Evolutionary conservation across 2,888 invertebrate species (phyloP).

Genomic region (Alloscopus bannaensis): DNA sequence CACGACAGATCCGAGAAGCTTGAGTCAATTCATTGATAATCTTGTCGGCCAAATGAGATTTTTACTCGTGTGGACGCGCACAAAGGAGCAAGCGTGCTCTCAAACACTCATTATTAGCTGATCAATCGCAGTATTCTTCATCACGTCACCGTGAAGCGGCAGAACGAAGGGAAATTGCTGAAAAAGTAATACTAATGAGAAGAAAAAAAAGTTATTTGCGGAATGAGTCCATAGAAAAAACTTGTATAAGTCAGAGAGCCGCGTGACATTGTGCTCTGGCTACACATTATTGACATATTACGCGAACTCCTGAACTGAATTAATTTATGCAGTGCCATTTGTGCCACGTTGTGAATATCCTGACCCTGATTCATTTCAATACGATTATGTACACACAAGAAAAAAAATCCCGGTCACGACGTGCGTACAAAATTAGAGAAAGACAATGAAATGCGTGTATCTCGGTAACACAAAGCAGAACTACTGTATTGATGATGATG

Average conservation of each 20-base stretch:
- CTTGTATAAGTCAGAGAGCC: slow-evolving; percentile 11
- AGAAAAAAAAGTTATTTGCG: slow-evolving; percentile 32
- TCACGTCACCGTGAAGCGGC: too few relatives aligned
- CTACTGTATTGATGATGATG: too few relatives aligned
- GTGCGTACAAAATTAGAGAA: background rate
- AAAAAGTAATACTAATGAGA: slow-evolving; percentile 42
- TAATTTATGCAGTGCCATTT: slow-evolving; percentile 29
- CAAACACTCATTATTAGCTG: slow-evolving; percentile 41
- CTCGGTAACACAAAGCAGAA: too few relatives aligned
- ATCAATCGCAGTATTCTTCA: slow-evolving; percentile 44
- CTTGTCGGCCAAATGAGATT: background rate
- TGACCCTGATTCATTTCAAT: slow-evolving; percentile 24
- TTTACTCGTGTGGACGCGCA: slow-evolving; percentile 20
- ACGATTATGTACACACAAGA: slow-evolving; percentile 1
- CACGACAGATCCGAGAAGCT: background rate
- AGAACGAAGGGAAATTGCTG: slow-evolving; percentile 36
- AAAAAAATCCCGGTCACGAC: slow-evolving; percentile 14
- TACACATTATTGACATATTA: slow-evolving; percentile 29
- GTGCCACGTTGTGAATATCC: background rate
- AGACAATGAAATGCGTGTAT: background rate
- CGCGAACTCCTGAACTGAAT: slow-evolving; percentile 15
- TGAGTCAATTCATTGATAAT: background rate
- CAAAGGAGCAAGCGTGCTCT: slow-evolving; percentile 24
- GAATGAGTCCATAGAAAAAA: slow-evolving; percentile 17
- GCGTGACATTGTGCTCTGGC: slow-evolving; percentile 52